Evolutionary conservation across 2,113 vertebrate genomes (phyloP), one percentile per base, ranked within the genome.

Genomic region (Sinocyclocheilus rhinocerous): DNA sequence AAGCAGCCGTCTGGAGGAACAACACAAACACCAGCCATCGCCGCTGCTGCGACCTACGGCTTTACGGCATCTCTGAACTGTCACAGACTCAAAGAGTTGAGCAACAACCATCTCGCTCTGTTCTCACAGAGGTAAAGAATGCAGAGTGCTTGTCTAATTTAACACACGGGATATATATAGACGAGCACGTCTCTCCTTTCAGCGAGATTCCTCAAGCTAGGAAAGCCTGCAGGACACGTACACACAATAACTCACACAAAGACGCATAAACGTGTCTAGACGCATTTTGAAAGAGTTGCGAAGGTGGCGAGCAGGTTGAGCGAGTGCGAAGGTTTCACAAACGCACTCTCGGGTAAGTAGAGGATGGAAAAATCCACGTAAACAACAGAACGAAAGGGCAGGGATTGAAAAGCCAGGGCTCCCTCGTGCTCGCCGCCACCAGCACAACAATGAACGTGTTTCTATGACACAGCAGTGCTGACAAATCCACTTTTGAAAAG

Each of bases 401-500:
- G 4, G 5, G 11, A 78, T 59, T 18, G 18, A 55, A 72, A 72
- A 52, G 48, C 1, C 15, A 22, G 20, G 13, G 67, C 39, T 18
- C 8, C 20, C 48, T 55, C 48, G 36, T 18, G 9, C 59, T 36
- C 63, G n/a, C 33, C 63, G n/a, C 33, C 39, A 63, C 76, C 39
- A 20, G 33, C 39, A 63, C 76, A 12, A 20, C 76, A 79, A 36
- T 55, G 61, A 24, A 70, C 20, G 20, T 12, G 50, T 81, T 57
- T 81, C 36, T 73, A 50, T 67, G 78, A 80, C 85, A 81, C 67
- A 76, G 69, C 69, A 75, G 55, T 82, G 67, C 57, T 63, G 33
- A 57, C 11, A 75, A 72, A 86, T 57, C 36, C 52, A 61, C 50
- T 75, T 45, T 65, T 50, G 52, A 75, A 73, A 86, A 55, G 52